phyloP scores from a whole-genome alignment of 2,113 vertebrate genomes.

The Takifugu bimaculatus region DNA sequence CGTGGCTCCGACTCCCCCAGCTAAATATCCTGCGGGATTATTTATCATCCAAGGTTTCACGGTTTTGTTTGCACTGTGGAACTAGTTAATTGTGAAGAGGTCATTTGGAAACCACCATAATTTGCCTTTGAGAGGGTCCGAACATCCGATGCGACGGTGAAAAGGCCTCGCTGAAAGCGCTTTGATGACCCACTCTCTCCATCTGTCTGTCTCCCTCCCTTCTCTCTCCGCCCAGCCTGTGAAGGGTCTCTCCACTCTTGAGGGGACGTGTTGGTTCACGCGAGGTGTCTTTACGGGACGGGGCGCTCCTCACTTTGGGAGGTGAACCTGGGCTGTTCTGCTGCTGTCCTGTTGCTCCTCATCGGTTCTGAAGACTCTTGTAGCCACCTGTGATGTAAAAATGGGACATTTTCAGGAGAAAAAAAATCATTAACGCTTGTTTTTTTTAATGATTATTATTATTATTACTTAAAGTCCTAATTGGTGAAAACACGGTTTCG shows the following conservation, averaged over 20 bases:
- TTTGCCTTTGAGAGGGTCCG: neutral
- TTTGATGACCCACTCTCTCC: slow-evolving; percentile 21
- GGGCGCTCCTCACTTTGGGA: slow-evolving; percentile 38
- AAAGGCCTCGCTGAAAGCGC: slow-evolving; percentile 26
- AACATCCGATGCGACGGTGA: slow-evolving; percentile 5
- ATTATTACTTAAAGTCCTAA: slow-evolving; percentile 12
- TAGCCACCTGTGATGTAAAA: slow-evolving; percentile 16
- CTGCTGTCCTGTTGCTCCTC: slow-evolving; percentile 4
- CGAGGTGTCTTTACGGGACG: slow-evolving; percentile 33
- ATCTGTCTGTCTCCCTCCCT: slow-evolving; percentile 39
- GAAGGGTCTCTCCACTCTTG: slow-evolving; percentile 38
- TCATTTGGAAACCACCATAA: slow-evolving; percentile 8
- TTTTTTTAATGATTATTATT: slow-evolving; percentile 15
- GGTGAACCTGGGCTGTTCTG: slow-evolving; percentile 17
- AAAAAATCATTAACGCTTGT: slow-evolving; percentile 15
- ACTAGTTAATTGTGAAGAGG: slow-evolving; percentile 20
- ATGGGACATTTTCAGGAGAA: slow-evolving; percentile 8
- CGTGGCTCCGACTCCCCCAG: slow-evolving; percentile 6
- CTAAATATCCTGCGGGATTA: slow-evolving; percentile 13
- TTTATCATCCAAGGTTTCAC: slow-evolving; percentile 14
- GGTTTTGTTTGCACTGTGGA: slow-evolving; percentile 9
- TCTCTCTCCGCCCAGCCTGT: slow-evolving; percentile 59
- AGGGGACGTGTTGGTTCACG: slow-evolving; percentile 25
- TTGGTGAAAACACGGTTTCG: slow-evolving; percentile 33
- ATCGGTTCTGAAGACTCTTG: slow-evolving; percentile 25